Percentiles rank a stretch among this genome's conserved stretches.
These are phyloP conservation scores for Callithrix jacchus DNA, from an alignment of 2,113 vertebrate genomes.

Conservation along the genomic window DNA sequence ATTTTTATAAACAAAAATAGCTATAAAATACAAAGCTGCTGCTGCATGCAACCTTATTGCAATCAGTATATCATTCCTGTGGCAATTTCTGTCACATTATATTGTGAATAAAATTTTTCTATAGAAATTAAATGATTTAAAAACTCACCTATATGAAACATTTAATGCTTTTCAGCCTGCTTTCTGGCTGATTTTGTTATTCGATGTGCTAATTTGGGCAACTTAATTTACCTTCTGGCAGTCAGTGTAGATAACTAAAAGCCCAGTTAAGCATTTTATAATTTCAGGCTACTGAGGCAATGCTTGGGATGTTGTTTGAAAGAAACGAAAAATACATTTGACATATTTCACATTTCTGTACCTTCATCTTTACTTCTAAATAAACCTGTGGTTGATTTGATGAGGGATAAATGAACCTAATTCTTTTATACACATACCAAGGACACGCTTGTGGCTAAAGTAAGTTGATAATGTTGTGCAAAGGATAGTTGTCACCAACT, in stretches of 20 bases:
- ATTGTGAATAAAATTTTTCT: conserved; percentile 94
- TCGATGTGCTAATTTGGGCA: conserved; percentile 86
- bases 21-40: conserved; percentile 89
- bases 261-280: conserved; percentile 84
- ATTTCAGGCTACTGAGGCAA: conserved; percentile 84
- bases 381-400: conserved; percentile 85
- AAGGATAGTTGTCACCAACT: conserved; percentile 84
- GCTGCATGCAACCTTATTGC: conserved; percentile 90
- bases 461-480: conserved; percentile 85
- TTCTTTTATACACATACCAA: conserved; percentile 88
- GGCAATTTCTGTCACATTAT: conserved; percentile 85
- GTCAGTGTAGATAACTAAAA: conserved; percentile 83
- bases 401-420: conserved; percentile 80
- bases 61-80: conserved; percentile 89
- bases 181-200: conserved; percentile 89
- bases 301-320: conserved; percentile 80
- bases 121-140: conserved; percentile 90
- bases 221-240: conserved; percentile 82
- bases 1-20: conserved; percentile 88
- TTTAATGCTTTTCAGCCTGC: conserved; percentile 87
- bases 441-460: conserved; percentile 87
- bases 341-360: conserved; percentile 81
- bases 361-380: conserved; percentile 81
- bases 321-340: conserved; percentile 84
- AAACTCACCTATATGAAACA: conserved; percentile 87